Conservation (phyloP, 2,888 invertebrate genomes). For the Apamea anceps region DNA sequence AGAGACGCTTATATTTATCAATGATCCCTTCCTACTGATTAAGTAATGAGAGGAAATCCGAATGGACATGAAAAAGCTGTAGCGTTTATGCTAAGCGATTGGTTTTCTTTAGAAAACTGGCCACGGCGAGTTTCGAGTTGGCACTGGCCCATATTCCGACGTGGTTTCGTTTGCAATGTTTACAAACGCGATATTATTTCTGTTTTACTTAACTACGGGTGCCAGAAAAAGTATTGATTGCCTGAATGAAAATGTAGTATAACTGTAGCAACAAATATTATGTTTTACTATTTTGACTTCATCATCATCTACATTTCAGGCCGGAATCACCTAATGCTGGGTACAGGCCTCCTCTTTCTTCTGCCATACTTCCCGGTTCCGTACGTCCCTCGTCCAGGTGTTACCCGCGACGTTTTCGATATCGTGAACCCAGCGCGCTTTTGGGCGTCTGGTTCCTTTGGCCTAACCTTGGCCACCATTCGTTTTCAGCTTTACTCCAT, state of each 20-base stretch:
- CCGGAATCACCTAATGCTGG: too few relatives aligned
- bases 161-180: conserved; percentile 39
- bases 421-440: too few relatives aligned
- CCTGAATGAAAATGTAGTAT: background rate
- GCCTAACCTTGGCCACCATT: too few relatives aligned
- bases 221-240: conserved; percentile 12
- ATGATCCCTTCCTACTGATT: conserved; percentile 49
- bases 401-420: too few relatives aligned
- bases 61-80: conserved; percentile 63
- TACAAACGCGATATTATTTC: conserved; percentile 39
- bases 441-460: too few relatives aligned
- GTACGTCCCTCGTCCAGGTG: too few relatives aligned
- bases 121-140: conserved; percentile 52
- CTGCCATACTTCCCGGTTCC: too few relatives aligned
- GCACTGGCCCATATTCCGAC: conserved; percentile 53
- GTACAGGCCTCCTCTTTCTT: too few relatives aligned
- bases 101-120: conserved; percentile 68
- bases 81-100: conserved; percentile 54
- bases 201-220: conserved; percentile 14
- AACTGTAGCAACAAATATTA: background rate
- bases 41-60: conserved; percentile 65
- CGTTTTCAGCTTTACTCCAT: too few relatives aligned
- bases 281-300: background rate
- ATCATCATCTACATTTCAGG: background rate
- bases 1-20: conserved; percentile 46